phyloP scores from a whole-genome alignment of 2,888 invertebrate species.

The Mesodorylaimus sp. region DNA sequence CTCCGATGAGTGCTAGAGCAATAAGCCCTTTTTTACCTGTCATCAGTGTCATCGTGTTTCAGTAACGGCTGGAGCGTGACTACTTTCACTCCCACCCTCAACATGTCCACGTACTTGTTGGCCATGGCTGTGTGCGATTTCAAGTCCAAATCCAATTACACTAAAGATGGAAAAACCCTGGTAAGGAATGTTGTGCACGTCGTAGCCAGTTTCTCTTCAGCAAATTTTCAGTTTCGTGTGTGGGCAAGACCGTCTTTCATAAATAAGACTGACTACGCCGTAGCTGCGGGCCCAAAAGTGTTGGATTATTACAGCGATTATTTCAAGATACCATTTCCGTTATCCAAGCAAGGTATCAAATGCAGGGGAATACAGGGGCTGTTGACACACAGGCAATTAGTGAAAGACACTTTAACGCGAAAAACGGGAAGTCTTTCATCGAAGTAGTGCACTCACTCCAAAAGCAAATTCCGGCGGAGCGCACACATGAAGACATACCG shows the following conservation, averaged over 20 bases:
- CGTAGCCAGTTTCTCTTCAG: too few species aligned
- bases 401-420: too few species aligned
- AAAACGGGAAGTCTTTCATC: too few species aligned
- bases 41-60: too few species aligned
- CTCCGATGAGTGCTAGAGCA: too few species aligned
- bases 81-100: conserved; percentile 51
- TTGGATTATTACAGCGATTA: conserved; percentile 58
- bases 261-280: conserved; percentile 46
- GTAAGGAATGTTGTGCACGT: too few species aligned
- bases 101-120: conserved; percentile 36
- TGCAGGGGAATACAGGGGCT: too few species aligned
- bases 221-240: conserved; percentile 35
- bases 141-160: conserved; percentile 17
- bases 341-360: conserved; percentile 67
- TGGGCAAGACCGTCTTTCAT: conserved; percentile 40
- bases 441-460: too few species aligned
- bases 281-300: conserved; percentile 40
- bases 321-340: conserved; percentile 59
- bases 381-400: too few species aligned
- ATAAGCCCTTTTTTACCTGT: too few species aligned
- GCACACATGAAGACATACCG: too few species aligned
- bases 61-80: conserved; percentile 61
- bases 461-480: too few species aligned
- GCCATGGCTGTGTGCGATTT: conserved; percentile 33
- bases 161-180: conserved; percentile 16